Percentiles rank a stretch among this genome's conserved stretches.
Conservation (phyloP, 2,113 vertebrate species). For the Rhizomys pruinosus region DNA sequence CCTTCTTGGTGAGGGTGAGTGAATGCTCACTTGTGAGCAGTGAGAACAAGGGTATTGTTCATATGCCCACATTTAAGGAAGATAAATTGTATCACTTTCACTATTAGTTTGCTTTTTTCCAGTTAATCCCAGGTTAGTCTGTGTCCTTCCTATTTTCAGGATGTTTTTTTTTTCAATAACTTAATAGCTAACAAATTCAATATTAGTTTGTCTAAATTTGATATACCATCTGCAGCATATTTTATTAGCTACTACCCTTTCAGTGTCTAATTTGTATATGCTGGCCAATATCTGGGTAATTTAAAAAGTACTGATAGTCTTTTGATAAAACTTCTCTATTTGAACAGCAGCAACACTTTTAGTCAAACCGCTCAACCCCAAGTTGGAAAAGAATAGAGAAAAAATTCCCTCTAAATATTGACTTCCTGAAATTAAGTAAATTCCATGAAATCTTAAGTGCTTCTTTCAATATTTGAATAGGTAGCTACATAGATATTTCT, state of each 20-base stretch:
- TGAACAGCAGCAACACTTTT: neutral
- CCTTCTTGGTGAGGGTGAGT: neutral
- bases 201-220: conserved; percentile 22
- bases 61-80: neutral
- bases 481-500: neutral
- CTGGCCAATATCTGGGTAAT: neutral
- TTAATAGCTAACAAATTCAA: neutral
- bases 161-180: neutral
- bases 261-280: neutral
- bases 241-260: neutral
- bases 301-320: neutral
- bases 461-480: conserved; percentile 43
- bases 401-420: neutral
- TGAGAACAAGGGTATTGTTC: neutral
- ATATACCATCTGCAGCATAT: neutral
- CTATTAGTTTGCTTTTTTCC: neutral
- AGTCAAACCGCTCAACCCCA: neutral
- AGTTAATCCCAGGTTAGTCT: neutral
- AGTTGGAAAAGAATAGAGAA: conserved; percentile 7
- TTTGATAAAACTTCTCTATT: neutral
- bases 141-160: neutral
- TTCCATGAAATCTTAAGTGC: neutral
- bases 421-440: conserved; percentile 35
- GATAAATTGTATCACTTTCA: neutral
- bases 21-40: neutral